A percentile compares a stretch with the other conserved stretches of the same genome.
Evolutionary conservation across 30 jellyfish, hydroid and myxozoan species (phyloP).

Genomic region (Calvadosia cruxmelitensis): DNA sequence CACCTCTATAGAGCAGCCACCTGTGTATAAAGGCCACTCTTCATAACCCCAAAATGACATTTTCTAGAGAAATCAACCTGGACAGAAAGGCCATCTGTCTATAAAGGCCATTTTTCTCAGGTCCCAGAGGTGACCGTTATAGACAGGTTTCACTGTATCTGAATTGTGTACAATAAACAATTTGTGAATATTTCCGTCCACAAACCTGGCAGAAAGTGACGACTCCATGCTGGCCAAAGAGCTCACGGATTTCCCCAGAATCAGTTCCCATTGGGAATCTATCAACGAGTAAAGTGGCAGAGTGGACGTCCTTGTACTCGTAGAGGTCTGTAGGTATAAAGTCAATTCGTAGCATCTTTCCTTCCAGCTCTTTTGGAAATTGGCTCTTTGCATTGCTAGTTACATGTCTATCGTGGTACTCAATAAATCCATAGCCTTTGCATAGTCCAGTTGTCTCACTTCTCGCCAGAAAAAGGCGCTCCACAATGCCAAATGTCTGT

Average conservation of each 20-base stretch:
- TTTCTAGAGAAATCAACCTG: too few relatives aligned
- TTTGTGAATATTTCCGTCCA: too few relatives aligned
- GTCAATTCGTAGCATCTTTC: slow-evolving; percentile 25
- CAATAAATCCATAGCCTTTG: slow-evolving; percentile 84
- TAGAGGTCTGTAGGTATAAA: slow-evolving; percentile 32
- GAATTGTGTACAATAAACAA: too few relatives aligned
- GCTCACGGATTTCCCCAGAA: slow-evolving; percentile 48
- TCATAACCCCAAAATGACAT: too few relatives aligned
- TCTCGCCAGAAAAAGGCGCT: slow-evolving; percentile 31
- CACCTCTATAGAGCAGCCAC: too few relatives aligned
- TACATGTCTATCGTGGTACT: slow-evolving; percentile 20
- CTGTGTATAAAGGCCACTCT: too few relatives aligned
- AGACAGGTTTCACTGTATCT: too few relatives aligned
- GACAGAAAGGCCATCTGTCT: too few relatives aligned
- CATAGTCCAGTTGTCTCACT: slow-evolving; percentile 57
- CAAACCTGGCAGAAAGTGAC: slow-evolving; percentile 77
- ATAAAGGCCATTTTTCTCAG: too few relatives aligned
- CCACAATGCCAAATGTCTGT: slow-evolving; percentile 39
- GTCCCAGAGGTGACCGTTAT: too few relatives aligned
- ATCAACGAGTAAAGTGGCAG: slow-evolving; percentile 47
- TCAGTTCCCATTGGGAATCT: slow-evolving; percentile 50
- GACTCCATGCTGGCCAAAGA: slow-evolving; percentile 32
- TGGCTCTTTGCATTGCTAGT: slow-evolving; percentile 23
- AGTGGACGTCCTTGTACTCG: slow-evolving; percentile 54
- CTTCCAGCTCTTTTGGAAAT: slow-evolving; percentile 4